Evolutionary conservation across 2,113 vertebrate species (phyloP), one percentile per base, ranked within the genome.

Genomic region (Spilogale gracilis): DNA sequence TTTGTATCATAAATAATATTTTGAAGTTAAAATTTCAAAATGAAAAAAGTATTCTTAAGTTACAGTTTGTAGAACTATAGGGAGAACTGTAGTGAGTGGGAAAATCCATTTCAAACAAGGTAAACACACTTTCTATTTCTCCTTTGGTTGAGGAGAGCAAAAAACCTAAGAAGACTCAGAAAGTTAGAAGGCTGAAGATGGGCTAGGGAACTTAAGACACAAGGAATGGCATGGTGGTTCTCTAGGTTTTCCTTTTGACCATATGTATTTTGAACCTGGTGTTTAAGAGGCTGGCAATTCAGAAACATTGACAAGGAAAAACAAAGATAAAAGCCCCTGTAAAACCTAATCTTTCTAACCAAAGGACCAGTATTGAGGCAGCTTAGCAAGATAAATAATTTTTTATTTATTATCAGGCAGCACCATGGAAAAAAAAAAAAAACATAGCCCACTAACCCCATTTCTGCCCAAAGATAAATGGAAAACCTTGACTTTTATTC

Each of bases 381-480:
- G 9, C 18, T 23, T 38, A 79, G 25, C 63, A 58, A 78, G 58
- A 54, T 12, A 50, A 76, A 74, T 60, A 69, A 17, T 52, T 63
- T 61, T 54, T 30, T 61, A 38, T 38, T 38, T 38, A 38, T 38
- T 38, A 38, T 93, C 38, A n/a, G 2, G 11, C n/a, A 65, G 54
- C 25, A 65, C 17, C 18, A 32, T 9, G 25, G 54, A 38, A n/a
- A n/a, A n/a, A n/a, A n/a, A n/a, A 12, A 89, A 89, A 81, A 50
- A 73, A 13, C 63, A 11, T 25, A 63, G 45, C 1, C 4, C 1
- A 6, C 18, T 1, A 25, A 6, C 3, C 17, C 3, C 25, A 13
- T 73, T 9, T 73, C 12, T 63, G 23, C 32, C 21, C 12, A 21
- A 60, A 17, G 52, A 54, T 9, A 82, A 61, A 63, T 61, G 21